Evolutionary conservation across 2,113 vertebrate species (phyloP), one percentile per base, ranked within the genome.

Genomic region (Cinclus cinclus): DNA sequence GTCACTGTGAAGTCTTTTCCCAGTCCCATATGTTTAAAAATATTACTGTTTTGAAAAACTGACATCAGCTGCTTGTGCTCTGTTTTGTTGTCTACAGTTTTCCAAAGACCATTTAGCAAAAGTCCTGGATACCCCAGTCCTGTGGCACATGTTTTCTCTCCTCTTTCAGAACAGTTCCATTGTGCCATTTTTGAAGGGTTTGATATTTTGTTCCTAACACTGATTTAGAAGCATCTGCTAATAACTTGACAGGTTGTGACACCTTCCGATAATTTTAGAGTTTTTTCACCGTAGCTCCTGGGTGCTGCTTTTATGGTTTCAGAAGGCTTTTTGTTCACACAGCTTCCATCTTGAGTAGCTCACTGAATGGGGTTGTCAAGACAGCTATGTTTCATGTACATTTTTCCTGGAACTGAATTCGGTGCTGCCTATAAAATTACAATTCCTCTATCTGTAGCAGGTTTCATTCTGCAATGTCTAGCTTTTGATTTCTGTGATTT

Each of bases 221-320:
- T 88, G 77, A 95, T 95, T 96, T 97, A 96, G 83, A 92, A 96
- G 56, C 83, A 87, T 78, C 88, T 86, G 60, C 77, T 96, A 95
- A 97, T 95, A 96, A 95, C 97, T 18, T 97, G 96, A 92, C 94
- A 95, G 83, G 64, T 87, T 96, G 70, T 96, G 94, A 94, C 91
- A 92, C 5, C 5, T 81, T 53, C 68, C 58, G 37, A 74, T 86
- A 96, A 97, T 95, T 94, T 70, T 81, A 93, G 49, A 95, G 83
- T 50, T 92, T 92, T 94, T 92, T 67, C 75, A 95, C 93, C 92
- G 89, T 56, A 75, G 49, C 74, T 75, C 39, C 85, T 42, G 55
- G 71, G 89, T 44, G 87, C 58, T 83, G 80, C 75, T 95, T 96
- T 95, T 91, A 95, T 67, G 75, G 78, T 89, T 97, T 94, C 90